A percentile compares a stretch with the other conserved stretches of the same genome.
These are phyloP conservation scores for Atherinomorus stipes DNA, from an alignment of 2,113 vertebrate genomes.

Conservation along the genomic window DNA sequence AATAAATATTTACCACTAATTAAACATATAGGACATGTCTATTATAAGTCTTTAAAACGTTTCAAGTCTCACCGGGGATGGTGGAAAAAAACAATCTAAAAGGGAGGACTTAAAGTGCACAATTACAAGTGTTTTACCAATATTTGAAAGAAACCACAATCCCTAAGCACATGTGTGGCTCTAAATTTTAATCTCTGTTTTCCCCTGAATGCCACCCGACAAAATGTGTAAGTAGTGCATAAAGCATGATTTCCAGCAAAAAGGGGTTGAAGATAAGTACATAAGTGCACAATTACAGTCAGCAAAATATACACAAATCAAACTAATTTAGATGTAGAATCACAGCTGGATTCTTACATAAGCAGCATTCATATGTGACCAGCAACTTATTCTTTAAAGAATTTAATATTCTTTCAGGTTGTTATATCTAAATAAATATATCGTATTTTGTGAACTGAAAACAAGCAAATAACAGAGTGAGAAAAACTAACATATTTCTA, in stretches of 20 bases:
- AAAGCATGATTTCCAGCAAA: neutral
- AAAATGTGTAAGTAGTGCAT: neutral
- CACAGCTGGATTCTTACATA: neutral
- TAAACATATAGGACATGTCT: neutral
- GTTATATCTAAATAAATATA: neutral
- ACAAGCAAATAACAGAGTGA: neutral
- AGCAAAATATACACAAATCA: neutral
- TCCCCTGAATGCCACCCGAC: neutral
- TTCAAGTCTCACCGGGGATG: neutral
- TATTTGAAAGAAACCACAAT: conserved; percentile 6
- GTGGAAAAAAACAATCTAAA: neutral
- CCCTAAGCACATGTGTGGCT: neutral
- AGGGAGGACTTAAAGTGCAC: neutral
- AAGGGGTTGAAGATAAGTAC: neutral
- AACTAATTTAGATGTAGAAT: neutral
- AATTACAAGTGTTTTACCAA: neutral
- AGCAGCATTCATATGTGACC: neutral
- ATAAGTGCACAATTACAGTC: neutral
- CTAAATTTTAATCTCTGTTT: neutral
- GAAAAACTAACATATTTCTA: neutral
- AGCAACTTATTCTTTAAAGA: neutral
- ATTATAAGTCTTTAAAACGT: neutral
- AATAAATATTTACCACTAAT: neutral
- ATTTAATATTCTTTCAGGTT: neutral
- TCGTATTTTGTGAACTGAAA: neutral